phyloP scores from a whole-genome alignment of 2,797 vertebrate species.

The Takifugu ocellatus region DNA sequence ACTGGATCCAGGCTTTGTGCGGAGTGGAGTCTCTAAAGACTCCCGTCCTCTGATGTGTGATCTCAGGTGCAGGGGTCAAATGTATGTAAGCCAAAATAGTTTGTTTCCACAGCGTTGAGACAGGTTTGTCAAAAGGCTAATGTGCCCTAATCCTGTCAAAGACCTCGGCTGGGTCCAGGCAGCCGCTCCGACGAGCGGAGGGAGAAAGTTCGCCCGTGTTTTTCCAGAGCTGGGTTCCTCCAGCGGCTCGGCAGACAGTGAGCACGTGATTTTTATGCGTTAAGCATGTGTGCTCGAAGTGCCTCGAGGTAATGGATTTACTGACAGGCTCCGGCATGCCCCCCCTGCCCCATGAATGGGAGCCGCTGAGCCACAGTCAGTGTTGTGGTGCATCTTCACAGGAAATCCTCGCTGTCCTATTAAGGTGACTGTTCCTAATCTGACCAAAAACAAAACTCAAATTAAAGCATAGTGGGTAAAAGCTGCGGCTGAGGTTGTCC shows the following conservation, averaged over 20 bases:
- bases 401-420: no score
- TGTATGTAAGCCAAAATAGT: constrained; percentile 50
- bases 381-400: no score
- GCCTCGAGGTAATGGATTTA: constrained; percentile 44
- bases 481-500: no score
- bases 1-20: constrained; percentile 39
- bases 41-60: constrained; percentile 31
- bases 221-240: constrained; percentile 23
- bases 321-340: constrained; percentile 37
- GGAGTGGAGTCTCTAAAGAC: constrained; percentile 41
- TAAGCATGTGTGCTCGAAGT: constrained; percentile 13
- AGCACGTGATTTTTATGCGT: constrained; percentile 22
- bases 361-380: neutral
- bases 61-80: constrained; percentile 53
- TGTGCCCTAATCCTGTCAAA: constrained; percentile 60
- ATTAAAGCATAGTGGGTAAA: no score
- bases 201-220: constrained; percentile 20
- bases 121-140: constrained; percentile 55
- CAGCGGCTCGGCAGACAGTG: constrained; percentile 12
- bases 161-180: constrained; percentile 25
- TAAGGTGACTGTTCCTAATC: no score
- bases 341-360: constrained; percentile 8
- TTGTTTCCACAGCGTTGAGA: constrained; percentile 43
- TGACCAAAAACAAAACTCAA: no score
- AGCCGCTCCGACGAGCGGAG: constrained; percentile 15